Conservation (phyloP, 2,888 invertebrate species). For the Hydraecia micacea region DNA sequence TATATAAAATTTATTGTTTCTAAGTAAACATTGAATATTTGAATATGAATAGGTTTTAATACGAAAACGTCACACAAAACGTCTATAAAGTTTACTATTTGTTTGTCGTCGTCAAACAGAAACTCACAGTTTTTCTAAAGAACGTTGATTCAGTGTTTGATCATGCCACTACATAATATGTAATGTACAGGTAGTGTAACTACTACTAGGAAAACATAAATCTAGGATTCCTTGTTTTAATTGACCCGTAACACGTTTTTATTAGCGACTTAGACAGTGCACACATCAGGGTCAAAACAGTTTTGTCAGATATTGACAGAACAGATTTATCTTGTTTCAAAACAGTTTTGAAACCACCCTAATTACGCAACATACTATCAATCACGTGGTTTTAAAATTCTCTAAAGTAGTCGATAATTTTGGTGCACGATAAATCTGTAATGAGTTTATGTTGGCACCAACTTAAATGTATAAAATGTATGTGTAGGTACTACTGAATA, state of each 20-base stretch:
- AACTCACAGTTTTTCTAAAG: conserved; percentile 31
- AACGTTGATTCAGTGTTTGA: conserved; percentile 36
- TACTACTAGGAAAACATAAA: conserved; percentile 23
- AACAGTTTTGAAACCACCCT: neutral
- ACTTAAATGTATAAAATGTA: no score
- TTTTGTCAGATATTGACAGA: neutral
- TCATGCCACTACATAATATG: neutral
- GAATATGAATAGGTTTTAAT: conserved; percentile 31
- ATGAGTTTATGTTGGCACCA: no score
- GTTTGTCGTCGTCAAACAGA: conserved; percentile 35
- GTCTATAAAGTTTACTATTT: conserved; percentile 22
- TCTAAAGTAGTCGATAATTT: no score
- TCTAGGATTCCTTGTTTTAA: conserved; percentile 5
- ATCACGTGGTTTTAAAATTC: neutral
- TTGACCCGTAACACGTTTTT: neutral
- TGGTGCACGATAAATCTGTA: no score
- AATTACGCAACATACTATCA: neutral
- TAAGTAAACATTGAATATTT: conserved; percentile 35
- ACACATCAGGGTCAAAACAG: neutral
- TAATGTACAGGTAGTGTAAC: conserved; percentile 1
- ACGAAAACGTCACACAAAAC: conserved; percentile 31
- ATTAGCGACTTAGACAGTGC: neutral
- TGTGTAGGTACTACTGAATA: no score
- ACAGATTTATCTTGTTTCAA: neutral
- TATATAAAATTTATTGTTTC: conserved; percentile 23